Percentiles rank a stretch among this genome's conserved stretches.
Evolutionary conservation across 2,797 vertebrate genomes (phyloP).

Genomic region (Pelochelys cantorii): DNA sequence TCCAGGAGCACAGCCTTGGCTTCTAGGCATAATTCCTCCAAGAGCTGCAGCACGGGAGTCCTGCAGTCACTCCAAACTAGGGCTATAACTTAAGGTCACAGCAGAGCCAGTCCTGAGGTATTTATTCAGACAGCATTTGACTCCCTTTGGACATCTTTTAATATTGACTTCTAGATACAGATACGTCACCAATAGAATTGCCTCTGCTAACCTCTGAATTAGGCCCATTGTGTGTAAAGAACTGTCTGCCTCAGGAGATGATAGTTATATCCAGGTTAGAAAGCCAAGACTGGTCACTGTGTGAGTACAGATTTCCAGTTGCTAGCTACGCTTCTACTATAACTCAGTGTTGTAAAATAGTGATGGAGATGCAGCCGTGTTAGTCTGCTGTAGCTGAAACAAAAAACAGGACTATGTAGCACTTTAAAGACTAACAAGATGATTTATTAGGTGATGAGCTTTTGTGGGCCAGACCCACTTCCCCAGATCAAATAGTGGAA

Average conservation of each 20-base stretch:
- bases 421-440: too few species aligned
- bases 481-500: too few species aligned
- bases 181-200: accelerated
- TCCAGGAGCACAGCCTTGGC: not conserved
- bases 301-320: not conserved
- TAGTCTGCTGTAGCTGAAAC: too few species aligned
- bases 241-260: not conserved
- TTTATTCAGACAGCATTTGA: not conserved
- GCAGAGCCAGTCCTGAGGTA: not conserved
- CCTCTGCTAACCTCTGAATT: not conserved
- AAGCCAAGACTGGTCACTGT: not conserved
- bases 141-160: not conserved
- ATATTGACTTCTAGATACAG: not conserved
- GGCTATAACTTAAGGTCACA: not conserved
- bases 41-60: conserved; percentile 7
- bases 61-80: not conserved
- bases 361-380: too few species aligned
- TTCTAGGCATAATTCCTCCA: conserved; percentile 22
- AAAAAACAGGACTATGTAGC: too few species aligned
- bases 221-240: not conserved
- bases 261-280: too few species aligned
- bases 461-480: too few species aligned
- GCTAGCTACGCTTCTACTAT: not conserved
- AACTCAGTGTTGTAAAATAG: not conserved
- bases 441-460: too few species aligned